A percentile compares a stretch with the other conserved stretches of the same genome.
Evolutionary conservation across 92 coral and sea anemone genomes (phyloP).

Genomic region (Muricea muricata): DNA sequence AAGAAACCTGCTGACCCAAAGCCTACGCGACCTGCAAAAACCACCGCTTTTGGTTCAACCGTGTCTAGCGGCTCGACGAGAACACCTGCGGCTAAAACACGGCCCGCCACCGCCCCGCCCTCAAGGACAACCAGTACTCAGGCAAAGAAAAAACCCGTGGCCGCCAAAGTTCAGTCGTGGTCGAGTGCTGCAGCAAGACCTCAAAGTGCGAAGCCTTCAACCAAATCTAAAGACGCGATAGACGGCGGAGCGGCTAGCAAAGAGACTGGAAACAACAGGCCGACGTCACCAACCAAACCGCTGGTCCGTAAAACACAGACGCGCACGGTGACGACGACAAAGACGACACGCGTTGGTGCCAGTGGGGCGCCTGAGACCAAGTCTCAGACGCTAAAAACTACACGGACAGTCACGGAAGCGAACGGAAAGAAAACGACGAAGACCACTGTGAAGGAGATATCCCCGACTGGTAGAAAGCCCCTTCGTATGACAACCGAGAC

Average conservation of each 20-base stretch:
- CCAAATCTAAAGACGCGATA: slow-evolving; percentile 10
- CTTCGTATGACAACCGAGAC: slow-evolving; percentile 39
- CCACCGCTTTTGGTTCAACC: slow-evolving; percentile 2
- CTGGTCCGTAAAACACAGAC: slow-evolving; percentile 47
- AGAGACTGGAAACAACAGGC: slow-evolving; percentile 6
- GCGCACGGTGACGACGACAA: slow-evolving; percentile 54
- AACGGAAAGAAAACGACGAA: slow-evolving; percentile 58
- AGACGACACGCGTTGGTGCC: slow-evolving; percentile 39
- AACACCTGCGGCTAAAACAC: background rate
- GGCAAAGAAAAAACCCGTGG: slow-evolving; percentile 24
- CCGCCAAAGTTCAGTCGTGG: slow-evolving; percentile 32
- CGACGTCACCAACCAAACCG: slow-evolving; percentile 58
- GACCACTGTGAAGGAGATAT: slow-evolving; percentile 69
- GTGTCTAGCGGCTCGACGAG: background rate
- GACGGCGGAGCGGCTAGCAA: slow-evolving; percentile 15
- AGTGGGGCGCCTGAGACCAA: slow-evolving; percentile 47
- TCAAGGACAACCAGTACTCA: slow-evolving; percentile 5
- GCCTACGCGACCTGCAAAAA: background rate
- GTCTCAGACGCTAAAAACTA: slow-evolving; percentile 63
- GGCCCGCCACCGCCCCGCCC: slow-evolving; percentile 42
- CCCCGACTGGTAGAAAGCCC: slow-evolving; percentile 53
- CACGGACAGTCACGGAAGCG: slow-evolving; percentile 48
- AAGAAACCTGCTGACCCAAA: slow-evolving; percentile 9
- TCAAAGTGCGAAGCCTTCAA: slow-evolving; percentile 10
- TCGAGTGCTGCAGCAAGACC: slow-evolving; percentile 20